Percentiles rank a stretch among this genome's conserved stretches.
These are phyloP conservation scores for Nesometra sesokonis DNA, from an alignment of 35 echinoderm and acorn worm genomes.

Conservation along the genomic window DNA sequence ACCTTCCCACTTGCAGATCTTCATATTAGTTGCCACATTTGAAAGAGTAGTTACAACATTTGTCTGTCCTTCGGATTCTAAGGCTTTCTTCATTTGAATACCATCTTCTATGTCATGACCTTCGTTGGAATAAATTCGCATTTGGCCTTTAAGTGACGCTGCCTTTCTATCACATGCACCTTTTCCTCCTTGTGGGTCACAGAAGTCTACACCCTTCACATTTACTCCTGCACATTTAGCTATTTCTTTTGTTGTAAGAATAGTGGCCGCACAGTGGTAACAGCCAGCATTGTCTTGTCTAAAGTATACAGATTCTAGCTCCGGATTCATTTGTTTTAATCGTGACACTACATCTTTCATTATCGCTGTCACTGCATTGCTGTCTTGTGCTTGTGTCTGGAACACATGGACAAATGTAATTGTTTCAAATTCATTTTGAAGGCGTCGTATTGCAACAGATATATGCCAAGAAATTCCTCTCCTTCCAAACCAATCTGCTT, in stretches of 20 bases:
- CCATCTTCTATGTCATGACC: not conserved
- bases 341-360: not conserved
- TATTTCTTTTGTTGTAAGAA: not conserved
- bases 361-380: not conserved
- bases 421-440: not conserved
- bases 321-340: not conserved
- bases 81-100: not conserved
- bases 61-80: no score
- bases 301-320: not conserved
- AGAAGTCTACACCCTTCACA: not conserved
- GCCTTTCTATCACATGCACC: not conserved
- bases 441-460: not conserved
- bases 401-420: not conserved
- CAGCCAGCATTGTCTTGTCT: not conserved
- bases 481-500: slow-evolving; percentile 12
- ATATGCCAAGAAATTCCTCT: slow-evolving; percentile 23
- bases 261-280: not conserved
- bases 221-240: not conserved
- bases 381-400: slow-evolving; percentile 1
- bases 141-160: not conserved
- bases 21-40: no score
- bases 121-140: not conserved
- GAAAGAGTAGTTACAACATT: no score
- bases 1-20: no score
- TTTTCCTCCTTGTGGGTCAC: not conserved